Conservation (phyloP, 2,888 invertebrate species). For the Chymomyza procnemis region DNA sequence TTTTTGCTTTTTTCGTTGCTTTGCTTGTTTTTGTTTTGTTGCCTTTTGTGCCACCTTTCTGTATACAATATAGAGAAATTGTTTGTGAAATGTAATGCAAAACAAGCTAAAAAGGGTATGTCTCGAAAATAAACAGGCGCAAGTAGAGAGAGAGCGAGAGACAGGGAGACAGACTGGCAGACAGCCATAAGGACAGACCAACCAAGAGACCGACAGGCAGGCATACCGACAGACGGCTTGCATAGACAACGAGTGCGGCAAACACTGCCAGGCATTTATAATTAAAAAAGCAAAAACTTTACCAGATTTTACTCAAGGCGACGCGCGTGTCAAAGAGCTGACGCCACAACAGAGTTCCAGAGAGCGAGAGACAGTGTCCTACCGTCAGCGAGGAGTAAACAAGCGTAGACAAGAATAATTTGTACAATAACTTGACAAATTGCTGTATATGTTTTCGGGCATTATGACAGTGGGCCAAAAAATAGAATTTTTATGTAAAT, state of each 20-base stretch:
- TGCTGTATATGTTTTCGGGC: constrained; percentile 33
- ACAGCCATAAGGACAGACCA: neutral
- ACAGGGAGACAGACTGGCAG: neutral
- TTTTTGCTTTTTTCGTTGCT: no score
- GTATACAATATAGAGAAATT: neutral
- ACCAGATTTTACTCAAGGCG: constrained; percentile 13
- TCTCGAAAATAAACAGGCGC: neutral
- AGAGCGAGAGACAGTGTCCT: neutral
- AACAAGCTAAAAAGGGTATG: neutral
- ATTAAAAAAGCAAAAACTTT: constrained; percentile 19
- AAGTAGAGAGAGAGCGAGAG: neutral
- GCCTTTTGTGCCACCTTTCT: neutral
- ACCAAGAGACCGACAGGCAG: neutral
- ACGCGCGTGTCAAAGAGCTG: neutral
- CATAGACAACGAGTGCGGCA: neutral
- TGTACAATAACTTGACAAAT: constrained; percentile 69
- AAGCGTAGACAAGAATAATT: constrained; percentile 65
- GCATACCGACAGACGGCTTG: neutral
- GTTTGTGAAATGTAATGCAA: constrained; percentile 2
- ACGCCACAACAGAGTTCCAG: constrained; percentile 4
- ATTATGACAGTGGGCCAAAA: neutral
- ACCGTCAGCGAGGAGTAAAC: constrained; percentile 5
- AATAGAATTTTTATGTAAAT: neutral
- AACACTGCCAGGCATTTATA: constrained; percentile 12
- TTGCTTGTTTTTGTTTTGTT: no score